Evolutionary conservation across 2,797 vertebrate genomes (phyloP).

Genomic region (Vultur gryphus): DNA sequence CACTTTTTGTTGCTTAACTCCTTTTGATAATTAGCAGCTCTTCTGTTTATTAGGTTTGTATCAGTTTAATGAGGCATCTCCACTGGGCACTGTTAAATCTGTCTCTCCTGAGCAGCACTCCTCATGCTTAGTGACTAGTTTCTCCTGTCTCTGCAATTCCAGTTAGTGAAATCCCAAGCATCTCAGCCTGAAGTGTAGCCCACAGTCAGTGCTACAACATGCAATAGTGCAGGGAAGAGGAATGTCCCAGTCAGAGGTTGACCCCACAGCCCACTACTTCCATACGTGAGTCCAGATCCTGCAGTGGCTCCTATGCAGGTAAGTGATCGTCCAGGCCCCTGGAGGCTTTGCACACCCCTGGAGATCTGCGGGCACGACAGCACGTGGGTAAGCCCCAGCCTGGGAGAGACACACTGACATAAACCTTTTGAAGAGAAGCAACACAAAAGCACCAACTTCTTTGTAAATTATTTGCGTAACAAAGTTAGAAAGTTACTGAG

Average conservation of each 20-base stretch:
- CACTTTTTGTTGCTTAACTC: slow-evolving; percentile 3
- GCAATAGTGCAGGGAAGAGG: background rate
- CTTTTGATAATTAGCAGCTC: background rate
- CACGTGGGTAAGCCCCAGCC: background rate
- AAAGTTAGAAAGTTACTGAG: background rate
- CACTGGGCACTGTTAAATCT: background rate
- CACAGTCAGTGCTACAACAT: background rate
- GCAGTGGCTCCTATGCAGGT: rapidly evolving
- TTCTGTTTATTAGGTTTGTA: background rate
- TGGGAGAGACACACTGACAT: background rate
- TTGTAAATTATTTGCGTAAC: background rate
- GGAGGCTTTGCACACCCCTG: background rate
- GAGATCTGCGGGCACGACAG: background rate
- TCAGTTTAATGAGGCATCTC: slow-evolving; percentile 1
- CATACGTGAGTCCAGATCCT: rapidly evolving
- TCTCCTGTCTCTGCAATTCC: background rate
- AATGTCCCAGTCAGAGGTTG: background rate
- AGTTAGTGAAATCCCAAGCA: background rate
- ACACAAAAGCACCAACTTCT: background rate
- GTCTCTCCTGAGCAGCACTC: background rate
- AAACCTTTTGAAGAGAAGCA: background rate
- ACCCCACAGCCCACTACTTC: background rate
- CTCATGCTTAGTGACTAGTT: background rate
- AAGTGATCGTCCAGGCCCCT: rapidly evolving
- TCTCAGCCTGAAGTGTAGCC: background rate